phyloP scores from a whole-genome alignment of 2,797 vertebrate species.

The Psittacula derbiana region DNA sequence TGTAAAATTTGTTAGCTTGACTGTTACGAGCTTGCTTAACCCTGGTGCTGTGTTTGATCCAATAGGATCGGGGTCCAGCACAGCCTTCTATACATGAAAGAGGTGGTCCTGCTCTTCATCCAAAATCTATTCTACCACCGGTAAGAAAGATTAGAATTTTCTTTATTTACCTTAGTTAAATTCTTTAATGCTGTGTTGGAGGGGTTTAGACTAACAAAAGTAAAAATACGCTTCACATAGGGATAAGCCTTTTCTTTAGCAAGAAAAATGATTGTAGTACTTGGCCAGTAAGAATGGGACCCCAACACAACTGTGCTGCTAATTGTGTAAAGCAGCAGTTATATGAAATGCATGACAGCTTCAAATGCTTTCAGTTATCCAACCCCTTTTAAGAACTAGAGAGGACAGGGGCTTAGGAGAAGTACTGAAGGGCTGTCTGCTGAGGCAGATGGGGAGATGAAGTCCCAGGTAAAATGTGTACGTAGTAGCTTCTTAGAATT shows the following conservation, averaged over 20 bases:
- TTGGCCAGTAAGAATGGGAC: not conserved
- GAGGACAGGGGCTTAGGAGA: not conserved
- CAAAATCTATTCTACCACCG: slow-evolving; percentile 75
- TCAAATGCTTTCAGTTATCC: not conserved
- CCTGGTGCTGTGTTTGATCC: not conserved
- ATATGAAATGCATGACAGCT: not conserved
- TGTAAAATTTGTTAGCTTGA: not conserved
- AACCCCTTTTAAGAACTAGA: not conserved
- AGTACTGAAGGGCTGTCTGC: not conserved
- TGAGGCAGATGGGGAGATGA: not conserved
- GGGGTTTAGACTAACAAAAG: not conserved
- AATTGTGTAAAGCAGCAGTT: not conserved
- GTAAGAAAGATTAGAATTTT: slow-evolving; percentile 50
- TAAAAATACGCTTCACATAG: not conserved
- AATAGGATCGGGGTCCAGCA: slow-evolving; percentile 73
- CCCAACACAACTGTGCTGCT: not conserved
- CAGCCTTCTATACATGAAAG: slow-evolving; percentile 68
- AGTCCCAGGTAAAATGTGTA: not conserved
- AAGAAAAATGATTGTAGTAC: accelerated
- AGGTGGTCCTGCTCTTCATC: slow-evolving; percentile 67
- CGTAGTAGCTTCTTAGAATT: not conserved
- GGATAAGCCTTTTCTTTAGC: not conserved
- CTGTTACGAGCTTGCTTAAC: not conserved
- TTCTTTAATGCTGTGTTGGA: not conserved
- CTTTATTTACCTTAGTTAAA: not conserved